Evolutionary conservation across 2,113 vertebrate genomes (phyloP).

Genomic region (Origma solitaria): DNA sequence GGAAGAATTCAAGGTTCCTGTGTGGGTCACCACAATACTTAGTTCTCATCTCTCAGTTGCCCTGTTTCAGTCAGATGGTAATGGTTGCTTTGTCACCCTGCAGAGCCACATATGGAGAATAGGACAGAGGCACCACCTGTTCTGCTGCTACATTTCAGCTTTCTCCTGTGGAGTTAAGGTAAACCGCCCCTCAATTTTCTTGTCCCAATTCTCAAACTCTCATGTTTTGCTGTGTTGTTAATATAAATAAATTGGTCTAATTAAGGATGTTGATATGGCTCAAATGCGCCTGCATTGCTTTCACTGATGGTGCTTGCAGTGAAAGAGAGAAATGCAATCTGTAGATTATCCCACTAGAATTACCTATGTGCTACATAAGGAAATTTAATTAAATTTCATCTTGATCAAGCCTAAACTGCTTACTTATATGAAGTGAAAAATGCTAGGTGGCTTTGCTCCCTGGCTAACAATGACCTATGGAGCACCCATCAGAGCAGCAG

Average conservation of each 20-base stretch:
- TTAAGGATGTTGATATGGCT: background rate
- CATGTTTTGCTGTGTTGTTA: background rate
- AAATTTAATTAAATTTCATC: background rate
- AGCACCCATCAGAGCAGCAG: background rate
- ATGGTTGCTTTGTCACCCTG: background rate
- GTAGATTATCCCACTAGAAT: background rate
- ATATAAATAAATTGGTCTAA: background rate
- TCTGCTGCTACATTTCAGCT: background rate
- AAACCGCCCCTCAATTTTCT: background rate
- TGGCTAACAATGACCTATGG: background rate
- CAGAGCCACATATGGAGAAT: background rate
- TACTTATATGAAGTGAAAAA: background rate
- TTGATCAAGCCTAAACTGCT: background rate
- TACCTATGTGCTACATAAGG: background rate
- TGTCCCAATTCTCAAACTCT: background rate
- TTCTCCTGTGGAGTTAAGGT: background rate
- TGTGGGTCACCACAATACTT: background rate
- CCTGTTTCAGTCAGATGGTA: background rate
- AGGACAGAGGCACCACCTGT: background rate
- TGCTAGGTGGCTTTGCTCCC: background rate
- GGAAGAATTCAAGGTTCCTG: background rate
- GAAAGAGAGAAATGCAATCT: background rate
- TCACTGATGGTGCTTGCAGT: background rate
- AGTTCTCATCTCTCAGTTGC: background rate
- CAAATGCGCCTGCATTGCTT: background rate